A percentile compares a stretch with the other conserved stretches of the same genome.
Evolutionary conservation across 2,797 vertebrate species (phyloP).

Genomic region (Hypotaenidia okinawae): DNA sequence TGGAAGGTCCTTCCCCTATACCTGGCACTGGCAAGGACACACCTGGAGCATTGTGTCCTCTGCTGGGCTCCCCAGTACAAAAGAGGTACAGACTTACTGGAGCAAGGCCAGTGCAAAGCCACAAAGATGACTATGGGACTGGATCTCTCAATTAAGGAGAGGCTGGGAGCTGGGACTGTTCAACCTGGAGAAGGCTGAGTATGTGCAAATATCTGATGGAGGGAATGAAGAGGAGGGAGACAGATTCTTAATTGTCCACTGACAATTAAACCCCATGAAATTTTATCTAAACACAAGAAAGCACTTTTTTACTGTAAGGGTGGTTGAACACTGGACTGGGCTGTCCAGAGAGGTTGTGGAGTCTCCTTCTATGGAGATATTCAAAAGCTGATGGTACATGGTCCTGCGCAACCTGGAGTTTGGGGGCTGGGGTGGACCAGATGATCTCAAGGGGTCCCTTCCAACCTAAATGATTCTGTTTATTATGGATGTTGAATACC

Average conservation of each 20-base stretch:
- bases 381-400: background rate
- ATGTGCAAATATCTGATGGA: background rate
- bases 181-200: background rate
- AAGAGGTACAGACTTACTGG: background rate
- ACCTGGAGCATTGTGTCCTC: background rate
- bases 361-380: background rate
- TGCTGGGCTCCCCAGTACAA: background rate
- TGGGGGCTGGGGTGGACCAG: background rate
- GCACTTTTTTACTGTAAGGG: background rate
- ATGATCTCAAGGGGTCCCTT: background rate
- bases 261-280: background rate
- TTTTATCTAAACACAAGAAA: background rate
- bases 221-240: background rate
- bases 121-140: background rate
- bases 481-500: background rate
- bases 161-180: background rate
- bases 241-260: background rate
- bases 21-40: background rate
- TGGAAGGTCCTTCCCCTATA: background rate
- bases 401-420: background rate
- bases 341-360: background rate
- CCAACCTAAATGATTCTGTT: background rate
- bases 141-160: background rate
- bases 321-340: background rate
- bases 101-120: background rate